Base-by-base conservation (phyloP, 2,797 vertebrate genomes). In the Coracias cyanogaster region DNA sequence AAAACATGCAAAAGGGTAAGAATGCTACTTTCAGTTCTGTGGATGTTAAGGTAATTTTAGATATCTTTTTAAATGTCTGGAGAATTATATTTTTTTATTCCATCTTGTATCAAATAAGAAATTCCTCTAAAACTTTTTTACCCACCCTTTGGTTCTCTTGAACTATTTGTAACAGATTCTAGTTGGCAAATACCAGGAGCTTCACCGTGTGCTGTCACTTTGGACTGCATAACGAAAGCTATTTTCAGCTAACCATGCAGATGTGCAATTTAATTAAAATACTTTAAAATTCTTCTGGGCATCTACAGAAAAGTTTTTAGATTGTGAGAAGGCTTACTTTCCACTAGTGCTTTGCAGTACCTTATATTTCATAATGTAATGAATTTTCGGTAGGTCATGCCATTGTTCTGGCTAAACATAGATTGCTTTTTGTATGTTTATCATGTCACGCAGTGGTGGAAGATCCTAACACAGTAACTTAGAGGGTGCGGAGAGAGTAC, bases 371-470 rank as follows among this genome's bases (percentile, higher is more conserved):
- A 4, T 52, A 55, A 61, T 46, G 3, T 18, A 29, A 25, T 64
- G 26, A 26, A 37, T 77, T 72, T 86, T 86, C 12, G 39, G 58
- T 46, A 54, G 46, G 4, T 65, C 41, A 11, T 45, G 49, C 31
- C 4, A 5, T 20, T 31, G 3, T 58, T 90, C 16, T 54, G 15
- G 8, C 62, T 85, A 39, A 66, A 76, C 9, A 31, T 28, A 11
- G 39, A 73, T 35, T 35, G 21, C 10, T 80, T 73, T 52, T n/a
- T 55, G 6, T 9, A 1, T 62, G 5, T 82, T 76, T 78, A 15
- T 41, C 7, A 3, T 60, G 21, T 28, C 35, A 43, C 0, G 0
- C 0, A 0, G 39, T 69, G 12, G 3, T 62, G 31, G 20, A 70
- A 64, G 54, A 20, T 55, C 12, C n/a, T 58, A 66, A 39, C 8